Evolutionary conservation across 2,888 invertebrate species (phyloP).

Genomic region (Andrena fulva): DNA sequence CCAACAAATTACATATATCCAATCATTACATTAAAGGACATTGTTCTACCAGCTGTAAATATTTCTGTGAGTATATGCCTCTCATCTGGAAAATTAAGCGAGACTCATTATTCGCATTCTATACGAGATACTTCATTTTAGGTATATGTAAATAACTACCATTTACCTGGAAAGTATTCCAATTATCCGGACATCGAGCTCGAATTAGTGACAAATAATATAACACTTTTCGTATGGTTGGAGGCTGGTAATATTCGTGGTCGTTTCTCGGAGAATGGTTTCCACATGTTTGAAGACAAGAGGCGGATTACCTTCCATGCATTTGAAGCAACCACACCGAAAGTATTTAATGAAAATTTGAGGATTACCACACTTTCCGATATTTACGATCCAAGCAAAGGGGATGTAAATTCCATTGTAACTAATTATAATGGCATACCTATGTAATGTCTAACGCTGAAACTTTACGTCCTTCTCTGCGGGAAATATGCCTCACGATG

Average conservation of each 20-base stretch:
- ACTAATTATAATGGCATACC: not conserved
- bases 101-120: slow-evolving; percentile 31
- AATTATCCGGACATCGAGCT: slow-evolving; percentile 80
- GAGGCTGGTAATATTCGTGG: slow-evolving; percentile 87
- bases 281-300: slow-evolving; percentile 85
- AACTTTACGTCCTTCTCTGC: slow-evolving; percentile 26
- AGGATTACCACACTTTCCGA: slow-evolving; percentile 74
- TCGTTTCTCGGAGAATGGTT: slow-evolving; percentile 92
- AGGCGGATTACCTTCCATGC: slow-evolving; percentile 78
- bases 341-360: slow-evolving; percentile 65
- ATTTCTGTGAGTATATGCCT: slow-evolving; percentile 85
- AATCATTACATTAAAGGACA: slow-evolving; percentile 85
- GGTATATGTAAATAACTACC: slow-evolving; percentile 67
- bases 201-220: slow-evolving; percentile 84
- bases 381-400: slow-evolving; percentile 64
- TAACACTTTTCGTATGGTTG: slow-evolving; percentile 90
- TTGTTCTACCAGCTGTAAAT: slow-evolving; percentile 86
- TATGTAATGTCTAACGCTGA: slow-evolving; percentile 8
- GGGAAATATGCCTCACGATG: slow-evolving; percentile 79
- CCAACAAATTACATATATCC: slow-evolving; percentile 90
- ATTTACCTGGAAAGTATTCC: slow-evolving; percentile 63
- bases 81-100: slow-evolving; percentile 39
- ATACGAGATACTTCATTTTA: slow-evolving; percentile 62
- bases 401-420: not conserved
- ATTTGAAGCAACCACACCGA: slow-evolving; percentile 58